phyloP scores from a whole-genome alignment of 1,140 invertebrate species.

The Ceratosolen solmsi region DNA sequence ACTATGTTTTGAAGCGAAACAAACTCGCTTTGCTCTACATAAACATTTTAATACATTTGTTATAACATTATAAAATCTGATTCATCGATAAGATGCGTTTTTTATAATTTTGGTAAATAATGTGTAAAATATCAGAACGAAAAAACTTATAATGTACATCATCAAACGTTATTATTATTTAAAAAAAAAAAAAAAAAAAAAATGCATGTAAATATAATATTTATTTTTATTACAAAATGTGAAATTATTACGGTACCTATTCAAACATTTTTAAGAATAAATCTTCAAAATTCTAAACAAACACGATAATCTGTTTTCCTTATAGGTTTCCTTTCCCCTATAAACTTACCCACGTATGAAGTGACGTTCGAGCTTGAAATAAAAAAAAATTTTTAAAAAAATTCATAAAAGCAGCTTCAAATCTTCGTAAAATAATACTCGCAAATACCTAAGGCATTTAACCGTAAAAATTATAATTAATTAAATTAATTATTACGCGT shows the following conservation, averaged over 20 bases:
- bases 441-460: too few relatives aligned
- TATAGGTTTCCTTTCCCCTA: not conserved
- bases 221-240: slow-evolving; percentile 29
- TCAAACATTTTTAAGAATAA: slow-evolving; percentile 21
- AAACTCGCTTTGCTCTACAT: not conserved
- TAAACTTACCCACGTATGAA: not conserved
- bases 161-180: not conserved
- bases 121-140: slow-evolving; percentile 5
- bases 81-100: not conserved
- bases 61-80: not conserved
- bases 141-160: slow-evolving; percentile 1
- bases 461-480: too few relatives aligned
- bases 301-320: not conserved
- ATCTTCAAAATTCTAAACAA: slow-evolving; percentile 18
- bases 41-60: slow-evolving; percentile 9
- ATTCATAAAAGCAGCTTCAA: too few relatives aligned
- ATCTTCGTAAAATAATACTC: too few relatives aligned
- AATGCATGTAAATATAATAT: slow-evolving; percentile 6
- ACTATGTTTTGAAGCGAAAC: slow-evolving; percentile 5
- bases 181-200: not conserved
- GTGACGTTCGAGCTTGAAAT: too few relatives aligned
- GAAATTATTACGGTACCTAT: slow-evolving; percentile 5
- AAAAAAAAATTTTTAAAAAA: too few relatives aligned
- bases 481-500: too few relatives aligned
- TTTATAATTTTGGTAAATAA: slow-evolving; percentile 18